Percentiles rank a stretch among this genome's conserved stretches.
phyloP scores from a whole-genome alignment of 1,140 invertebrate species.

The Leguminivora glycinivorella region DNA sequence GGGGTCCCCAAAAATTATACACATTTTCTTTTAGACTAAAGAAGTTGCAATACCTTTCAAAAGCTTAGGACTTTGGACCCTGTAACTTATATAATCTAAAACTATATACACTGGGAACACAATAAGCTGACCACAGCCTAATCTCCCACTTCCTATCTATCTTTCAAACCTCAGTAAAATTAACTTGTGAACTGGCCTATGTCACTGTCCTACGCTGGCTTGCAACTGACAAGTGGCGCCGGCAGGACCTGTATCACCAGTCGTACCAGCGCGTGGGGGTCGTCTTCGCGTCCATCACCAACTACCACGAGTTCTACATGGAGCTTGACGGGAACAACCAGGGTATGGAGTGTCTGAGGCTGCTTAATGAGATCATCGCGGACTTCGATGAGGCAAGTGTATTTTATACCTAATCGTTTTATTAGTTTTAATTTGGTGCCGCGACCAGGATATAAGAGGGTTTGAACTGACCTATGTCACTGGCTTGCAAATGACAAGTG shows the following conservation, averaged over 20 bases:
- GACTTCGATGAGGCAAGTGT: slow-evolving; percentile 93
- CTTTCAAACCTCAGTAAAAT: background rate
- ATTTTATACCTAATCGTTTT: background rate
- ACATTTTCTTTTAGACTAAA: background rate
- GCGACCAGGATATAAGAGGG: background rate
- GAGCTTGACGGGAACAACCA: slow-evolving; percentile 96
- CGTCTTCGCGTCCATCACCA: slow-evolving; percentile 96
- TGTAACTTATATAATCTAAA: background rate
- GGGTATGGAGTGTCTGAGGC: slow-evolving; percentile 92
- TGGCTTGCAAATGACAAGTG: slow-evolving; percentile 47
- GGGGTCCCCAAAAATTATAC: background rate
- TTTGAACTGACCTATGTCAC: slow-evolving; percentile 18
- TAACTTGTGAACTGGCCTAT: background rate
- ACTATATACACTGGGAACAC: background rate
- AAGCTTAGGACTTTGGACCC: background rate
- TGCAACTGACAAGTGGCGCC: slow-evolving; percentile 50
- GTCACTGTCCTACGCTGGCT: slow-evolving; percentile 35
- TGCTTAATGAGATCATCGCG: slow-evolving; percentile 88
- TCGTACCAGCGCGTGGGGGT: slow-evolving; percentile 95
- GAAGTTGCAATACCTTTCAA: background rate
- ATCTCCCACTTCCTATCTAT: background rate
- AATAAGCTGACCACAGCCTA: slow-evolving; percentile 14
- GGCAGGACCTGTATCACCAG: slow-evolving; percentile 95
- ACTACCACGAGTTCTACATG: slow-evolving; percentile 98
- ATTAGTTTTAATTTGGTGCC: background rate